phyloP scores from a whole-genome alignment of 2,797 vertebrate genomes.

The Schizopygopsis malacanthus region DNA sequence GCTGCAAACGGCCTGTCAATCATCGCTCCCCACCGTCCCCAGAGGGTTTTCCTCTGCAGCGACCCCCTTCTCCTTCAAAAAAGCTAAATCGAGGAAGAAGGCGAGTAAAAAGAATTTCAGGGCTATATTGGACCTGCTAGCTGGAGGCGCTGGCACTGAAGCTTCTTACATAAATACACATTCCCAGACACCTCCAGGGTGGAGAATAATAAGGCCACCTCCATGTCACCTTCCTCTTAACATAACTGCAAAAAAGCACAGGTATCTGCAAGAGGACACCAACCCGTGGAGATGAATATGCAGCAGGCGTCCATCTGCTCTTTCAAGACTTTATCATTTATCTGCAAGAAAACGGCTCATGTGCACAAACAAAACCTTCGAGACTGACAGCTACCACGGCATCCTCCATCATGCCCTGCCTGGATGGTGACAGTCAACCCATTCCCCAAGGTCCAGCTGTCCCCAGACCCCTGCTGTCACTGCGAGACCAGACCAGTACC shows the following conservation, averaged over 20 bases:
- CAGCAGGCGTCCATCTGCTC: constrained; percentile 1
- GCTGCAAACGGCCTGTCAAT: constrained; percentile 64
- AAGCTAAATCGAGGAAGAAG: constrained; percentile 59
- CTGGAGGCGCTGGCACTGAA: constrained; percentile 58
- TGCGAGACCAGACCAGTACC: constrained; percentile 28
- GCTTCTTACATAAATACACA: constrained; percentile 49
- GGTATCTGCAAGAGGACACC: constrained; percentile 24
- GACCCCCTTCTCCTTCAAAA: constrained; percentile 53
- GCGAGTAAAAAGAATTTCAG: constrained; percentile 57
- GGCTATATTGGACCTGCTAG: constrained; percentile 58
- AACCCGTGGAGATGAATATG: constrained; percentile 20
- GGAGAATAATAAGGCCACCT: constrained; percentile 55
- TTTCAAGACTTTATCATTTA: constrained; percentile 45
- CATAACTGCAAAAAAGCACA: constrained; percentile 29
- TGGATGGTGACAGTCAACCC: constrained; percentile 40
- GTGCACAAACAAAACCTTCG: constrained; percentile 5
- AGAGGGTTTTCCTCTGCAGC: constrained; percentile 56
- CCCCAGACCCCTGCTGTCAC: constrained; percentile 56
- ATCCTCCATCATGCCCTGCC: constrained; percentile 50
- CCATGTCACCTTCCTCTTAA: constrained; percentile 41
- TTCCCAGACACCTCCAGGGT: constrained; percentile 39
- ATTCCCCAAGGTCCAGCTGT: constrained; percentile 44
- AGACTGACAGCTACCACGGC: constrained; percentile 44
- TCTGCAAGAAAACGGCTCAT: constrained; percentile 26
- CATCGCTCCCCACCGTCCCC: constrained; percentile 53